These are phyloP conservation scores for Poecilia gillii DNA, from an alignment of 2,797 vertebrate genomes.

Conservation along the genomic window DNA sequence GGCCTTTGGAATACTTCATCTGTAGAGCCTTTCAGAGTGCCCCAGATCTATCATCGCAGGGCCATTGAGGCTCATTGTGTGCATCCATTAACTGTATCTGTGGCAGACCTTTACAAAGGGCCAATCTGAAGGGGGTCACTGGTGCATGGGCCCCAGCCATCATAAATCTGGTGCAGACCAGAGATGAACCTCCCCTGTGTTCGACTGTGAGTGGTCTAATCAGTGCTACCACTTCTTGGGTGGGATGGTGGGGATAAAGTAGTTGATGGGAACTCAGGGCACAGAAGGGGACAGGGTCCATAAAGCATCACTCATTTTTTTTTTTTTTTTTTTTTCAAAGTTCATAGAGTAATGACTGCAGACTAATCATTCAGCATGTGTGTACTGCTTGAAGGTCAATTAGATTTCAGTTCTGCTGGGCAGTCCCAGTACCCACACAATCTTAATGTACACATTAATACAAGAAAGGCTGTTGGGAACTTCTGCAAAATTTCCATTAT, in stretches of 20 bases:
- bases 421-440: slow-evolving; percentile 9
- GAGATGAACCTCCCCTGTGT: slow-evolving; percentile 65
- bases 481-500: slow-evolving; percentile 33
- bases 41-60: slow-evolving; percentile 73
- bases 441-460: slow-evolving; percentile 74
- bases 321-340: slow-evolving; percentile 57
- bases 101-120: slow-evolving; percentile 69
- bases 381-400: slow-evolving; percentile 63
- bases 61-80: slow-evolving; percentile 69
- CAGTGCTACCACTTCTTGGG: slow-evolving; percentile 63
- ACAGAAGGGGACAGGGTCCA: slow-evolving; percentile 26
- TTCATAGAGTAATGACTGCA: slow-evolving; percentile 60
- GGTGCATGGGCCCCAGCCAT: slow-evolving; percentile 68
- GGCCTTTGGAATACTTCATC: slow-evolving; percentile 63
- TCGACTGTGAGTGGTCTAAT: slow-evolving; percentile 75
- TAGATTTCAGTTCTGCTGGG: slow-evolving; percentile 42
- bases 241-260: slow-evolving; percentile 41
- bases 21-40: slow-evolving; percentile 70
- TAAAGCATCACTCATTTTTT: slow-evolving; percentile 62
- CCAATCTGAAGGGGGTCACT: slow-evolving; percentile 70
- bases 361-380: slow-evolving; percentile 69
- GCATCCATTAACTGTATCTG: slow-evolving; percentile 77
- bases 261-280: slow-evolving; percentile 27
- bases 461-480: slow-evolving; percentile 61
- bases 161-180: slow-evolving; percentile 76